A percentile compares a stretch with the other conserved stretches of the same genome.
Conservation (phyloP, 2,113 vertebrate species). For the Tinamus guttatus region DNA sequence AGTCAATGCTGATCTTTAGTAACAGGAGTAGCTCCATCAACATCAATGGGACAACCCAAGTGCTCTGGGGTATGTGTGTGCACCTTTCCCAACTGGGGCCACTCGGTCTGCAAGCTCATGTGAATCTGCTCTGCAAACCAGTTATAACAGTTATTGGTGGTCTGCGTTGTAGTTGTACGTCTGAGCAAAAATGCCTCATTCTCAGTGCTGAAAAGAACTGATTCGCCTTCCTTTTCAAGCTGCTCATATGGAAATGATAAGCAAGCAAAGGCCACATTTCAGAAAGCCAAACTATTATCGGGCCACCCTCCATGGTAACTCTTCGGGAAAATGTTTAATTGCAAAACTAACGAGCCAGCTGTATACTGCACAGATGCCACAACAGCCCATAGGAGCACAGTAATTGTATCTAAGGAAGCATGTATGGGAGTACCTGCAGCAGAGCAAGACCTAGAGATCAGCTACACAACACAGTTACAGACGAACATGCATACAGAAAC, state of each 20-base stretch:
- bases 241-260: background rate
- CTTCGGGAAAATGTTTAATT: conserved; percentile 30
- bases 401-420: conserved; percentile 25
- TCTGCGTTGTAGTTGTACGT: background rate
- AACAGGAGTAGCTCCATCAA: conserved; percentile 34
- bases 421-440: background rate
- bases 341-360: conserved; percentile 42
- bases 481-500: background rate
- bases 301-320: background rate
- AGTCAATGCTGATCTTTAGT: background rate
- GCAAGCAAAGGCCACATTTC: conserved; percentile 40
- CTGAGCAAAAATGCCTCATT: background rate
- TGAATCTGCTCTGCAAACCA: background rate
- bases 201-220: background rate
- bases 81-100: background rate
- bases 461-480: background rate
- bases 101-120: background rate
- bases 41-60: background rate
- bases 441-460: background rate
- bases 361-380: background rate
- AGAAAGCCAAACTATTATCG: background rate
- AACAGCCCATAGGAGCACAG: background rate
- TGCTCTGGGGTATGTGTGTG: background rate
- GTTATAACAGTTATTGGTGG: background rate
- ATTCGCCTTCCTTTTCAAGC: background rate